Percentiles rank a stretch among this genome's conserved stretches.
phyloP scores from a whole-genome alignment of 2,113 vertebrate species.

The Engraulis encrasicolus region DNA sequence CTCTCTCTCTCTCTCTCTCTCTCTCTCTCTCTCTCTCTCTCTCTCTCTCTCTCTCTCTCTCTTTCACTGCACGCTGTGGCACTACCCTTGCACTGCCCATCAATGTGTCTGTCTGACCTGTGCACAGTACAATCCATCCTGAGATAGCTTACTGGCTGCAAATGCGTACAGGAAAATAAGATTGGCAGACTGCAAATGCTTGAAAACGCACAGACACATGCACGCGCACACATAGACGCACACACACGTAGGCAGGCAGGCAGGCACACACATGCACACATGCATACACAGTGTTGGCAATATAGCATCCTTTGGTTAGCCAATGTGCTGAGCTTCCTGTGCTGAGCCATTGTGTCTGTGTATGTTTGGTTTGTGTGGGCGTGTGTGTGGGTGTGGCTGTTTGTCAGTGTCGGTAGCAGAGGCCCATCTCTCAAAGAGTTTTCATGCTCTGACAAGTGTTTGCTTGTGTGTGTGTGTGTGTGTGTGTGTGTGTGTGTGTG shows the following conservation, averaged over 20 bases:
- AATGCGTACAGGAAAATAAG: constrained; percentile 2
- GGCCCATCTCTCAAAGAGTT: too few relatives aligned
- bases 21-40: background rate
- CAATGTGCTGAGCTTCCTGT: too few relatives aligned
- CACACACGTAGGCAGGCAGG: too few relatives aligned
- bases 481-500: too few relatives aligned
- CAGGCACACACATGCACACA: too few relatives aligned
- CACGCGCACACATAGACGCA: too few relatives aligned
- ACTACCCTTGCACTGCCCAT: constrained; percentile 23
- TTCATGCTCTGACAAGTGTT: too few relatives aligned
- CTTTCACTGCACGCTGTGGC: background rate
- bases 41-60: background rate
- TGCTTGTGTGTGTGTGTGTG: background rate
- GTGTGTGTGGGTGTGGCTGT: too few relatives aligned
- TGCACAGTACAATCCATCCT: background rate
- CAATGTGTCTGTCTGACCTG: background rate
- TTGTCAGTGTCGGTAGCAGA: background rate
- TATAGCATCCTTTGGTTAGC: background rate
- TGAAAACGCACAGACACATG: too few relatives aligned
- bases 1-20: background rate
- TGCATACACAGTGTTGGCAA: background rate
- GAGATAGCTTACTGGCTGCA: background rate
- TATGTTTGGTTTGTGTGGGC: too few relatives aligned
- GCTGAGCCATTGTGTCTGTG: background rate
- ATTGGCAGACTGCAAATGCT: background rate